These are phyloP conservation scores for Apeltes quadracus DNA, from an alignment of 2,113 vertebrate genomes.

Conservation along the genomic window DNA sequence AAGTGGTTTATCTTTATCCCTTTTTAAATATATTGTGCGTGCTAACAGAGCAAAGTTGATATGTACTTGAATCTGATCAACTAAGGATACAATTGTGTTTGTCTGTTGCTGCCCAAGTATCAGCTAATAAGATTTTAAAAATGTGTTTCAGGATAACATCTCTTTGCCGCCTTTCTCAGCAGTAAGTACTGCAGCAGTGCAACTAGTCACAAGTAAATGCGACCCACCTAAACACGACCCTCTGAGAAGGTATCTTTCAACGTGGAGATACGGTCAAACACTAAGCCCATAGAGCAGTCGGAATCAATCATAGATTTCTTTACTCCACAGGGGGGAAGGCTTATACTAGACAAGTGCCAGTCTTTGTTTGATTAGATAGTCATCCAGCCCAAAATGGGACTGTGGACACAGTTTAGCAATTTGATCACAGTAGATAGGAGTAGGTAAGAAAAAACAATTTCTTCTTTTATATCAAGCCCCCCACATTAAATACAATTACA, in stretches of 20 bases:
- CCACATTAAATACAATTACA: neutral
- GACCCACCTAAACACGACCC: constrained; percentile 31
- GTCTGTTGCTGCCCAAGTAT: neutral
- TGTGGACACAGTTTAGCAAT: neutral
- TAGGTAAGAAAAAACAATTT: neutral
- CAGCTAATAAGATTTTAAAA: constrained; percentile 6
- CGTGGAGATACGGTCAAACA: constrained; percentile 27
- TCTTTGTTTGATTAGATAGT: constrained; percentile 18
- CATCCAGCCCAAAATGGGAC: constrained; percentile 17
- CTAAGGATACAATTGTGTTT: neutral
- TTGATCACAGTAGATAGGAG: neutral
- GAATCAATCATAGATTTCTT: constrained; percentile 41
- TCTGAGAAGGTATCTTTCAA: constrained; percentile 31
- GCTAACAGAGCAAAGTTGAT: constrained; percentile 3
- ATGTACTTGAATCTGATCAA: neutral
- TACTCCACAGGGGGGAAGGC: constrained; percentile 1
- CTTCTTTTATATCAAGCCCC: neutral
- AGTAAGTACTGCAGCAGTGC: constrained; percentile 27
- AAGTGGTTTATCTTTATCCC: constrained; percentile 32
- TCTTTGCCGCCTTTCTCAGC: constrained; percentile 3
- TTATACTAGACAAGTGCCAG: constrained; percentile 19
- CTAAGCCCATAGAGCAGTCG: constrained; percentile 3
- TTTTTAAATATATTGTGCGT: constrained; percentile 22
- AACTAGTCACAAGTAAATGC: constrained; percentile 32
- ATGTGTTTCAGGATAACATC: constrained; percentile 30